Evolutionary conservation across 2,113 vertebrate genomes (phyloP).

Genomic region (Felis catus): DNA sequence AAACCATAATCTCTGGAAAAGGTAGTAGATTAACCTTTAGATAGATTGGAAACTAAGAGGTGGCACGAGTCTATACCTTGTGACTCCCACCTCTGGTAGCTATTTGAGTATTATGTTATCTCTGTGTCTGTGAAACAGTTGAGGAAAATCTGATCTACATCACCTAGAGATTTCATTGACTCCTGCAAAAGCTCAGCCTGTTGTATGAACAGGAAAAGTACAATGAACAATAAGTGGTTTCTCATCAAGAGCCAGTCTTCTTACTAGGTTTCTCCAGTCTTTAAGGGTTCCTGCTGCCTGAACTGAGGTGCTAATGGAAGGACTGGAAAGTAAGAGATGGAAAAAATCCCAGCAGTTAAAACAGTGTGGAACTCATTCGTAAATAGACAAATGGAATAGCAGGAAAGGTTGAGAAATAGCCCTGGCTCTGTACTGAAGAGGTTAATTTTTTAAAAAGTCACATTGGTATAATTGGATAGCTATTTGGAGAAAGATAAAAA

Average conservation of each 20-base stretch:
- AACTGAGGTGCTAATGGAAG: not conserved
- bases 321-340: not conserved
- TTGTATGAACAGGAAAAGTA: not conserved
- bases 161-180: not conserved
- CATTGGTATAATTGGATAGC: not conserved
- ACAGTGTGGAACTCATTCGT: not conserved
- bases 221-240: not conserved
- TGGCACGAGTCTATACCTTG: not conserved
- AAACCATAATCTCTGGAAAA: not conserved
- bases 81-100: not conserved
- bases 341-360: not conserved
- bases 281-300: not conserved
- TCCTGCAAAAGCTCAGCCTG: not conserved
- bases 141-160: not conserved
- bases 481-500: not conserved
- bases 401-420: not conserved
- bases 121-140: not conserved
- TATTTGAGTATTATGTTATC: not conserved
- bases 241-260: not conserved
- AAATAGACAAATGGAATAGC: not conserved
- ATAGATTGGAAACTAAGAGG: not conserved
- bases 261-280: not conserved
- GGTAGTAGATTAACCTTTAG: not conserved
- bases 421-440: not conserved
- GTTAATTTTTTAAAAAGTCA: not conserved